Evolutionary conservation across 2,113 vertebrate species (phyloP), one percentile per base, ranked within the genome.

Genomic region (Coptodon bakossiorum): DNA sequence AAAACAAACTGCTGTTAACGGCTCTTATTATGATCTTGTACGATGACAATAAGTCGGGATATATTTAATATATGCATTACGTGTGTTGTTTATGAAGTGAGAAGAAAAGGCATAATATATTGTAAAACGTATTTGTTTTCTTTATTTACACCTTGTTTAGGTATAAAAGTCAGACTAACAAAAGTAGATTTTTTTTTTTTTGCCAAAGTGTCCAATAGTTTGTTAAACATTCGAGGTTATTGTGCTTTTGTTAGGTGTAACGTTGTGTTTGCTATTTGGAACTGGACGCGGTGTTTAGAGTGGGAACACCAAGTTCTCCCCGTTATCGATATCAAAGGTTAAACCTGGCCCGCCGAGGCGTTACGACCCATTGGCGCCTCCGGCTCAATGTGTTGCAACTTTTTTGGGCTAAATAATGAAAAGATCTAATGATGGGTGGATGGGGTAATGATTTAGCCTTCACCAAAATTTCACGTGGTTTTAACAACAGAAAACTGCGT

Each of bases 81-180:
- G 76, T 94, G 90, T 94, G 83, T 94, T 96, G 93, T 96, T 88
- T 95, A 95, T 96, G 96, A 96, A 96, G 96, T 96, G 86, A 95
- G 92, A 96, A 96, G 91, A 96, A 96, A 95, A 95, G 90, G 91
- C 95, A 96, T 97, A 97, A 97, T 97, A 97, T 97, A 97, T 97
- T 97, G 88, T 90, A 92, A 92, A 94, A 86, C 87, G 84, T 93
- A 92, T 95, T 94, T 92, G 88, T 93, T 95, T 93, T 92, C 95
- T 90, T 95, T 95, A 94, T 94, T 86, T 95, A 93, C 91, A 87
- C 59, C 63, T 92, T 95, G 83, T 92, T 85, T 96, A 94, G 91
- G 90, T 86, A 89, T 90, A 81, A 86, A 93, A 90, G 88, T 91
- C 90, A 90, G 63, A 92, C 82, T 94, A 94, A 93, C 86, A 94